Evolutionary conservation across 2,113 vertebrate species (phyloP).

Genomic region (Phoxinus phoxinus): DNA sequence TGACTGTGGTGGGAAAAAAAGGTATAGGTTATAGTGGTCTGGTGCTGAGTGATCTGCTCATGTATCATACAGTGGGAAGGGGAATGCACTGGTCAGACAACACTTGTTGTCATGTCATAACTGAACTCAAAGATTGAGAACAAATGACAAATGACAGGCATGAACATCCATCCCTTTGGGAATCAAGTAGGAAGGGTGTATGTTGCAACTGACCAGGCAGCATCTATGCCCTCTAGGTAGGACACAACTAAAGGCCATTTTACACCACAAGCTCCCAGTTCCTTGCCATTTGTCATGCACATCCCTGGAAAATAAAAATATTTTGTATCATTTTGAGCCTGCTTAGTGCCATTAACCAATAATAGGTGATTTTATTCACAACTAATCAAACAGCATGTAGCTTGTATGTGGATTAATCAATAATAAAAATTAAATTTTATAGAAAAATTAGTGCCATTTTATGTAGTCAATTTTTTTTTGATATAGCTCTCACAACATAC

Average conservation of each 20-base stretch:
- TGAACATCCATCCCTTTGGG: background rate
- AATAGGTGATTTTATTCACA: background rate
- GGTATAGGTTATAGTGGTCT: background rate
- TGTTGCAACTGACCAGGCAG: conserved; percentile 4
- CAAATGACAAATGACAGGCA: background rate
- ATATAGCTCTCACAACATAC: background rate
- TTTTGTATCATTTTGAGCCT: background rate
- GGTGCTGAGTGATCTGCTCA: background rate
- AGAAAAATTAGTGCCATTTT: no score
- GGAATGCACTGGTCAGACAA: background rate
- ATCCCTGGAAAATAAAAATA: no score
- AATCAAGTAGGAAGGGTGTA: background rate
- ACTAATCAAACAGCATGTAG: background rate
- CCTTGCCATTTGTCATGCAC: background rate
- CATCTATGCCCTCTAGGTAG: background rate
- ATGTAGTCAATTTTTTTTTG: no score
- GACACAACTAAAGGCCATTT: background rate
- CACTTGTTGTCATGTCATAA: conserved; percentile 11
- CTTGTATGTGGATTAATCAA: background rate
- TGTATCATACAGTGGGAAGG: background rate
- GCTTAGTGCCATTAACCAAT: background rate
- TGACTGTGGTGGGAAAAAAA: background rate
- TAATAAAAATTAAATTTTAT: no score
- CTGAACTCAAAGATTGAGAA: background rate
- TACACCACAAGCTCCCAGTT: background rate